Conservation (phyloP, 2,113 vertebrate genomes). For the Antechinus stuartii region DNA sequence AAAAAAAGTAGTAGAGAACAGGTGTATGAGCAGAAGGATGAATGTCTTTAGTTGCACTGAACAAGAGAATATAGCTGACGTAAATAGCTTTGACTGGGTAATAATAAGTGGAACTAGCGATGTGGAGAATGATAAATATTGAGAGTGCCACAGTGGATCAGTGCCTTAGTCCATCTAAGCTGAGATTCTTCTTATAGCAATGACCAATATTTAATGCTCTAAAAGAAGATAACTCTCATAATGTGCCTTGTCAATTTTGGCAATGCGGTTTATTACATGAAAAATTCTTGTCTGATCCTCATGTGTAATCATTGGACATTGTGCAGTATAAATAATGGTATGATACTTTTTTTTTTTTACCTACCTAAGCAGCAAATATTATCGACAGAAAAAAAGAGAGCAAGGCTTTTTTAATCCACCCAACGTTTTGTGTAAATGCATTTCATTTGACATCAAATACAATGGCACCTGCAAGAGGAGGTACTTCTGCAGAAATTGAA, state of each 20-base stretch:
- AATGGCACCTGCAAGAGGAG: background rate
- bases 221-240: slow-evolving; percentile 39
- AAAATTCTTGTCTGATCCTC: background rate
- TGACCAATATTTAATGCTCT: slow-evolving; percentile 49
- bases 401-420: background rate
- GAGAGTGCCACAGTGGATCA: slow-evolving; percentile 14
- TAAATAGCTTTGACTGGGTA: slow-evolving; percentile 28
- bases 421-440: slow-evolving; percentile 7
- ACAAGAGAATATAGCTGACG: slow-evolving; percentile 41
- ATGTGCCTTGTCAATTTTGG: background rate
- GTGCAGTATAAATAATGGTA: background rate
- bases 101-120: slow-evolving; percentile 4
- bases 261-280: slow-evolving; percentile 36
- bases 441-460: slow-evolving; percentile 24
- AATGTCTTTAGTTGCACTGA: slow-evolving; percentile 25
- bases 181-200: slow-evolving; percentile 21
- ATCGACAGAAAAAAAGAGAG: background rate
- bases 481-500: background rate
- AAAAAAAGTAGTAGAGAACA: background rate
- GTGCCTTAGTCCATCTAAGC: background rate
- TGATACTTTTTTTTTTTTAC: background rate
- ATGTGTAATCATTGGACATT: slow-evolving; percentile 8
- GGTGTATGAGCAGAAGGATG: slow-evolving; percentile 39
- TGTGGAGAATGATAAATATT: slow-evolving; percentile 42
- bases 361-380: slow-evolving; percentile 9